Evolutionary conservation across 2,797 vertebrate species (phyloP).

Genomic region (Rhinella marina): DNA sequence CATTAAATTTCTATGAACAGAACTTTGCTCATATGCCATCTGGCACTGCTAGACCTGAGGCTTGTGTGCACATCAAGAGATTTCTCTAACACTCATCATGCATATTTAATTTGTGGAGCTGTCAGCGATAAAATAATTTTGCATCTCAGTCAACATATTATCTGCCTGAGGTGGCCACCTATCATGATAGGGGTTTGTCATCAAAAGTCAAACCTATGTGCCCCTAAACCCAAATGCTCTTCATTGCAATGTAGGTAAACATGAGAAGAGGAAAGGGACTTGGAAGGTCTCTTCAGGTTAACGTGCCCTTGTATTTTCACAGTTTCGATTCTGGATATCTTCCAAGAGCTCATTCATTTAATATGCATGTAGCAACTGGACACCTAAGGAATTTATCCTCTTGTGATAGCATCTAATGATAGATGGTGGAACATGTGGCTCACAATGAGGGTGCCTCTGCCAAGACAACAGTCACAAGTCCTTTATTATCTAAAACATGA

Average conservation of each 20-base stretch:
- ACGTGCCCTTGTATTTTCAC: slow-evolving; percentile 33
- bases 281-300: slow-evolving; percentile 22
- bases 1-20: slow-evolving; percentile 60
- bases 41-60: slow-evolving; percentile 35
- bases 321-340: slow-evolving; percentile 16
- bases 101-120: slow-evolving; percentile 53
- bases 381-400: slow-evolving; percentile 21
- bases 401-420: slow-evolving; percentile 17
- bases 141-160: slow-evolving; percentile 42
- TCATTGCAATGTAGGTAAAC: not conserved
- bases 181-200: slow-evolving; percentile 19
- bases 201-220: slow-evolving; percentile 1
- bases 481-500: not conserved
- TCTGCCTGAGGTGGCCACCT: slow-evolving; percentile 23
- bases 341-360: slow-evolving; percentile 44
- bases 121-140: slow-evolving; percentile 47
- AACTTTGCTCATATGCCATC: slow-evolving; percentile 57
- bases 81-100: slow-evolving; percentile 52
- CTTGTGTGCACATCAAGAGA: slow-evolving; percentile 54
- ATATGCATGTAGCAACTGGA: slow-evolving; percentile 34
- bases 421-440: not conserved
- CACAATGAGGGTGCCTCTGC: slow-evolving; percentile 8
- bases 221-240: not conserved
- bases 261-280: slow-evolving; percentile 10
- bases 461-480: slow-evolving; percentile 1